Percentiles rank a stretch among this genome's conserved stretches.
Evolutionary conservation across 1,140 invertebrate species (phyloP).

Genomic region (Drosophila kohkoa): DNA sequence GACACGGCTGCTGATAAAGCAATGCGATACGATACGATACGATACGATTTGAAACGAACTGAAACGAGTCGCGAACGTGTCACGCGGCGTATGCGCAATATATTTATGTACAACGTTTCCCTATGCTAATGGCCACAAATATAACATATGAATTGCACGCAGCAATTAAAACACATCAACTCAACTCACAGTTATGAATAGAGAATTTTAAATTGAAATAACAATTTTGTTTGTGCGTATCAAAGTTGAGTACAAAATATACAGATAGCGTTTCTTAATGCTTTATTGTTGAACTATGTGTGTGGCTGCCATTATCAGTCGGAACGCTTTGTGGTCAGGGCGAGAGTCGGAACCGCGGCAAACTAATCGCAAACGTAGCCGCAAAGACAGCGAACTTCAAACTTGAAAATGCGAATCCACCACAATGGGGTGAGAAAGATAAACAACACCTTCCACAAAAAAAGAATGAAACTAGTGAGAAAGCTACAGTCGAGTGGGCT

Average conservation of each 20-base stretch:
- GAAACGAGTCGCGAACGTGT: conserved; percentile 24
- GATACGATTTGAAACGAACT: neutral
- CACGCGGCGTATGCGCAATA: conserved; percentile 69
- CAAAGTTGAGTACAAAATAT: neutral
- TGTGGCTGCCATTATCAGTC: conserved; percentile 21
- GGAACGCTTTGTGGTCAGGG: conserved; percentile 14
- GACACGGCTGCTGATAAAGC: conserved; percentile 37
- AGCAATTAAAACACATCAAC: conserved; percentile 8
- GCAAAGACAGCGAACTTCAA: conserved; percentile 32
- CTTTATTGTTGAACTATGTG: conserved; percentile 24
- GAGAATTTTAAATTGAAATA: too few relatives aligned
- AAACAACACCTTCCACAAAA: conserved; percentile 21
- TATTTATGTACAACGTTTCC: conserved; percentile 19
- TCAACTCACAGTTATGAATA: conserved; percentile 17
- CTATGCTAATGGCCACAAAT: conserved; percentile 18
- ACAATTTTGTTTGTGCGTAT: neutral
- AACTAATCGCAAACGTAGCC: conserved; percentile 29
- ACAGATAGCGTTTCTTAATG: conserved; percentile 16
- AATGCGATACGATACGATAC: neutral
- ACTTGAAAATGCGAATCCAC: conserved; percentile 42
- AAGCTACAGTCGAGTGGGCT: too few relatives aligned
- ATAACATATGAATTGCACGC: conserved; percentile 13
- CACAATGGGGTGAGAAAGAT: conserved; percentile 54
- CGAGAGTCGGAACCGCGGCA: conserved; percentile 4
- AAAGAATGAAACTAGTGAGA: too few relatives aligned